These are phyloP conservation scores for Heteronetta atricapilla DNA, from an alignment of 2,113 vertebrate species.

Conservation along the genomic window DNA sequence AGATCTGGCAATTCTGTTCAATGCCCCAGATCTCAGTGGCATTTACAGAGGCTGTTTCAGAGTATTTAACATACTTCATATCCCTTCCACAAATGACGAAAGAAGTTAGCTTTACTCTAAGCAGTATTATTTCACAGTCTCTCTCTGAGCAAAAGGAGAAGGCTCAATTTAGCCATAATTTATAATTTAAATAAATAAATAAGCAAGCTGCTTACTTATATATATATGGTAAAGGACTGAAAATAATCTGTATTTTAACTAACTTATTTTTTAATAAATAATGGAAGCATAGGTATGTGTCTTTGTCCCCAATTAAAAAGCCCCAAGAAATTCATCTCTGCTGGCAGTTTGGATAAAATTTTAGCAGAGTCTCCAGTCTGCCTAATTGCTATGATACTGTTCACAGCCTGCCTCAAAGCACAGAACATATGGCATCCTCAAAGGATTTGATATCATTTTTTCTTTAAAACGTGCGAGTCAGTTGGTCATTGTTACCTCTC, in stretches of 20 bases:
- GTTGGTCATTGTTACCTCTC: slow-evolving; percentile 72
- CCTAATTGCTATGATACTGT: slow-evolving; percentile 48
- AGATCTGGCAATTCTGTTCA: not conserved
- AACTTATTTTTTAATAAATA: slow-evolving; percentile 62
- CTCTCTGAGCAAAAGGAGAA: not conserved
- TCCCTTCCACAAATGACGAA: not conserved
- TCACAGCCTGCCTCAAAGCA: slow-evolving; percentile 61
- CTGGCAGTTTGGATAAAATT: slow-evolving; percentile 68
- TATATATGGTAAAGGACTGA: not conserved
- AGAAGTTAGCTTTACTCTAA: not conserved
- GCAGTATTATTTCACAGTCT: not conserved
- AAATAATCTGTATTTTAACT: slow-evolving; percentile 31
- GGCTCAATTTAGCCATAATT: not conserved
- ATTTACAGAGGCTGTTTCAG: not conserved
- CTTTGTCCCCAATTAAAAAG: slow-evolving; percentile 45
- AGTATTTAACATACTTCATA: not conserved
- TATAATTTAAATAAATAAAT: not conserved
- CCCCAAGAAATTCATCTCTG: slow-evolving; percentile 60
- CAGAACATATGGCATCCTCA: slow-evolving; percentile 77
- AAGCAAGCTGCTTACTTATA: not conserved
- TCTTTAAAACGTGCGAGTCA: slow-evolving; percentile 68
- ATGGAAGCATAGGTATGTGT: slow-evolving; percentile 9
- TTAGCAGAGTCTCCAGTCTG: slow-evolving; percentile 48
- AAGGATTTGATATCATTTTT: slow-evolving; percentile 72
- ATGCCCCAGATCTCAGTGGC: not conserved